phyloP scores from a whole-genome alignment of 1,140 invertebrate genomes.

The Trachymyrmex cornetzi region DNA sequence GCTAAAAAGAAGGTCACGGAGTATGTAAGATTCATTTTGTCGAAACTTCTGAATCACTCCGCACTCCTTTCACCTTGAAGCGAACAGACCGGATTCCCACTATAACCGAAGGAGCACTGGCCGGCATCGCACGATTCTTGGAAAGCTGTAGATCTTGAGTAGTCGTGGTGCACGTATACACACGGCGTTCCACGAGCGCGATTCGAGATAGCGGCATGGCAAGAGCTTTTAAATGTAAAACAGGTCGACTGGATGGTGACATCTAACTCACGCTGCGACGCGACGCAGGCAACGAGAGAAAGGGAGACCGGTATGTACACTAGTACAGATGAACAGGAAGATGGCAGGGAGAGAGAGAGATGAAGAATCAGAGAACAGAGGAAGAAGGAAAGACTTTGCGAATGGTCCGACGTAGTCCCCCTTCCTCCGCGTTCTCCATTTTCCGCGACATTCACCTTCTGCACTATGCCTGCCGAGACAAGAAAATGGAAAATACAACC shows the following conservation, averaged over 20 bases:
- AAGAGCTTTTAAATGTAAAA: slow-evolving; percentile 84
- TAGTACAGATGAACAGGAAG: not conserved
- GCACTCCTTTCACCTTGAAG: slow-evolving; percentile 16
- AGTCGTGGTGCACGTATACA: not conserved
- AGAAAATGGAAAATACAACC: slow-evolving; percentile 85
- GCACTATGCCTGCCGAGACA: slow-evolving; percentile 70
- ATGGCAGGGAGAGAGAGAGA: not conserved
- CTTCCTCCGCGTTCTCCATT: slow-evolving; percentile 72
- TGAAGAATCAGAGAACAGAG: not conserved
- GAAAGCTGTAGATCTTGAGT: slow-evolving; percentile 13
- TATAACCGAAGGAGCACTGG: slow-evolving; percentile 6
- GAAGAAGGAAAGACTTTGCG: not conserved
- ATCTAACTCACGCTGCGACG: slow-evolving; percentile 69
- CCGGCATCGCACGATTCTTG: not conserved
- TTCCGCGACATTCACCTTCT: slow-evolving; percentile 68
- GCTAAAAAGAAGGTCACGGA: slow-evolving; percentile 12
- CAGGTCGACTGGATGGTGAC: slow-evolving; percentile 79
- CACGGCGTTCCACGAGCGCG: slow-evolving; percentile 35
- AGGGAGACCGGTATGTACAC: not conserved
- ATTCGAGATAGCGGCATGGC: slow-evolving; percentile 60
- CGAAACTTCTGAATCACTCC: slow-evolving; percentile 42
- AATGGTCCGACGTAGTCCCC: slow-evolving; percentile 55
- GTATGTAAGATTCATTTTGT: slow-evolving; percentile 25
- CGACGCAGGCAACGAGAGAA: slow-evolving; percentile 5
- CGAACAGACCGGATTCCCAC: not conserved